These are phyloP conservation scores for Fregetta grallaria DNA, from an alignment of 2,113 vertebrate species.

Conservation along the genomic window DNA sequence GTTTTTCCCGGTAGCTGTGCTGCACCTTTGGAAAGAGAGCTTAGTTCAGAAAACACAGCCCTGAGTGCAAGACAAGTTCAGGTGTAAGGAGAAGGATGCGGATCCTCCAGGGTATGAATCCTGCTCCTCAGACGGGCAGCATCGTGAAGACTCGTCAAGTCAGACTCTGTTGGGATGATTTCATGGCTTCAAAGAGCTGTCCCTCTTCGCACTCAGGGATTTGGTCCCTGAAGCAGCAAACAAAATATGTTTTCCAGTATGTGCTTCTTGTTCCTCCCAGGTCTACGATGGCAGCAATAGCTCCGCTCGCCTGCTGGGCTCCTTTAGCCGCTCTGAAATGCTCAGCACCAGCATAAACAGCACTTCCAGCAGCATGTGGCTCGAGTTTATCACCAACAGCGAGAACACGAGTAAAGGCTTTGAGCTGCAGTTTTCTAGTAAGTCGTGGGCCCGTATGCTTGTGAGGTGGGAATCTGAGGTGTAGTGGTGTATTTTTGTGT, in stretches of 20 bases:
- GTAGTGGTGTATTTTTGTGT: fast-evolving
- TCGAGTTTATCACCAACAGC: constrained; percentile 89
- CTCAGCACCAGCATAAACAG: constrained; percentile 88
- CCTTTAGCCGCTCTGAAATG: constrained; percentile 86
- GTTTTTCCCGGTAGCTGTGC: not conserved
- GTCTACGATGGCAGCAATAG: constrained; percentile 94
- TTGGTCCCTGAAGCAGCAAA: not conserved
- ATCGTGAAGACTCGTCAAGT: fast-evolving
- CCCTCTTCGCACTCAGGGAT: fast-evolving
- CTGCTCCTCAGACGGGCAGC: not conserved
- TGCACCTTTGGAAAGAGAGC: not conserved
- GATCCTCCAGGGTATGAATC: not conserved
- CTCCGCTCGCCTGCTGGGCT: constrained; percentile 86
- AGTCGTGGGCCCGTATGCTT: not conserved
- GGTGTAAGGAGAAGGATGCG: not conserved
- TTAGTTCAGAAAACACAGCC: not conserved
- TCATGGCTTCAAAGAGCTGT: not conserved
- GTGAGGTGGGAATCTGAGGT: not conserved
- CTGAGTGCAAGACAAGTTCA: not conserved
- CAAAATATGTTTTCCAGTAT: not conserved
- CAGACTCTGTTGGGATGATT: not conserved
- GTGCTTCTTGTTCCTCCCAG: constrained; percentile 62
- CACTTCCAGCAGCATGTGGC: constrained; percentile 96
- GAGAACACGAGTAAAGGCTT: constrained; percentile 96
- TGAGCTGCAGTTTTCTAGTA: constrained; percentile 95